phyloP scores from a whole-genome alignment of 2,888 invertebrate genomes.

The Strigamia crassipes region DNA sequence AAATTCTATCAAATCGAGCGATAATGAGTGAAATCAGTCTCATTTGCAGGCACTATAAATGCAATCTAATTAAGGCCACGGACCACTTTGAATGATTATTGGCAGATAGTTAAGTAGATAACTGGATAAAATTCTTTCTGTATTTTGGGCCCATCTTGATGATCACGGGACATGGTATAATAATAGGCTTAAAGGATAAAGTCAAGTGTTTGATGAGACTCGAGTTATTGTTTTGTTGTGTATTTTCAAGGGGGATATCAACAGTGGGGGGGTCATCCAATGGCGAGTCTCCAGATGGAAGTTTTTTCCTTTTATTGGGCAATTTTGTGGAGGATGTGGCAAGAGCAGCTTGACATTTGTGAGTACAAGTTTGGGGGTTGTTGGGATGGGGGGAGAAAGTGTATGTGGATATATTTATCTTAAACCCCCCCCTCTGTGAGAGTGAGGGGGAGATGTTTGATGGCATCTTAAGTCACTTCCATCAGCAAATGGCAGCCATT shows the following conservation, averaged over 20 bases:
- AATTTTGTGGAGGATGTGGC: neutral
- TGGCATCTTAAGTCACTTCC: neutral
- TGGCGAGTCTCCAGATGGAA: neutral
- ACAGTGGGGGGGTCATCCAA: neutral
- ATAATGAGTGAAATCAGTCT: too few relatives aligned
- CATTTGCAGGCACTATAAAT: too few relatives aligned
- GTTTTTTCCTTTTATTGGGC: neutral
- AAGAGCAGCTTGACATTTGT: neutral
- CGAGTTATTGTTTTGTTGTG: neutral
- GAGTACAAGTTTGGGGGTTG: neutral
- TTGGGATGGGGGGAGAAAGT: neutral
- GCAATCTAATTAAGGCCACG: too few relatives aligned
- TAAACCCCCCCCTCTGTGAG: constrained; percentile 8
- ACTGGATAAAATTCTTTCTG: neutral
- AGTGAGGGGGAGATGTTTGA: neutral
- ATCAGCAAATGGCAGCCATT: constrained; percentile 34
- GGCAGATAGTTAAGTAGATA: too few relatives aligned
- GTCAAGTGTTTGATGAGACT: neutral
- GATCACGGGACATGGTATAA: neutral
- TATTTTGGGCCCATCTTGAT: neutral
- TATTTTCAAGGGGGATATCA: neutral
- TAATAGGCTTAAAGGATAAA: neutral
- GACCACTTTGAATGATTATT: too few relatives aligned
- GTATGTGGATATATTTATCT: constrained; percentile 22
- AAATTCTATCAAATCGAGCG: too few relatives aligned